Conservation (phyloP, 2,888 invertebrate genomes). For the Volucella zonaria region DNA sequence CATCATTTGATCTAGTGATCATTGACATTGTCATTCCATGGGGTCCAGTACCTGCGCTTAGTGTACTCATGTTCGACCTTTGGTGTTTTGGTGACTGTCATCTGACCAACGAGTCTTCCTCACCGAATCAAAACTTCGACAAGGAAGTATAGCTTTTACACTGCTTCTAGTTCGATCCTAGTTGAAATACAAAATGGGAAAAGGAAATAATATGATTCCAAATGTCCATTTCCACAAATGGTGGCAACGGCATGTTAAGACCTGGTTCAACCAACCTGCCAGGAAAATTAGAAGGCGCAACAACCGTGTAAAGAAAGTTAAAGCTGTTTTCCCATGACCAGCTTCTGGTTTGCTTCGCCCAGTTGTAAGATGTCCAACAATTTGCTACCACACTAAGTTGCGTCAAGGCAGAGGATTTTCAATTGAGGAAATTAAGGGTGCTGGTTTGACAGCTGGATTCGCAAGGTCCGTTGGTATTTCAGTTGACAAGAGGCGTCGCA, state of each 20-base stretch:
- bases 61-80: constrained; percentile 82
- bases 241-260: constrained; percentile 98
- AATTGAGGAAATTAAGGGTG: constrained; percentile 96
- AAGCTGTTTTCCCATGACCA: constrained; percentile 95
- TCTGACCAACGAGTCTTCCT: too few relatives aligned
- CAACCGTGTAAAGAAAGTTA: constrained; percentile 96
- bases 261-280: constrained; percentile 99
- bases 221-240: constrained; percentile 99
- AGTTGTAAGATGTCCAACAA: constrained; percentile 95
- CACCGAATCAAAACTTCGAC: too few relatives aligned
- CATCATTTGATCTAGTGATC: constrained; percentile 60
- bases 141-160: too few relatives aligned
- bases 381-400: constrained; percentile 97
- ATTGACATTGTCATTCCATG: constrained; percentile 76
- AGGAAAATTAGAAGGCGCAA: constrained; percentile 94
- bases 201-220: constrained; percentile 99
- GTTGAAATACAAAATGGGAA: constrained; percentile 85
- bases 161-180: too few relatives aligned
- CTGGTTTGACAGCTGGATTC: constrained; percentile 92
- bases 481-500: constrained; percentile 96
- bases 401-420: constrained; percentile 98
- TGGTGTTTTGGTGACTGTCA: constrained; percentile 84
- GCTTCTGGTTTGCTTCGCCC: constrained; percentile 94
- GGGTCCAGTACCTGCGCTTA: constrained; percentile 77
- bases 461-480: constrained; percentile 97